These are phyloP conservation scores for Collichthys lucidus DNA, from an alignment of 2,113 vertebrate species.

Conservation along the genomic window DNA sequence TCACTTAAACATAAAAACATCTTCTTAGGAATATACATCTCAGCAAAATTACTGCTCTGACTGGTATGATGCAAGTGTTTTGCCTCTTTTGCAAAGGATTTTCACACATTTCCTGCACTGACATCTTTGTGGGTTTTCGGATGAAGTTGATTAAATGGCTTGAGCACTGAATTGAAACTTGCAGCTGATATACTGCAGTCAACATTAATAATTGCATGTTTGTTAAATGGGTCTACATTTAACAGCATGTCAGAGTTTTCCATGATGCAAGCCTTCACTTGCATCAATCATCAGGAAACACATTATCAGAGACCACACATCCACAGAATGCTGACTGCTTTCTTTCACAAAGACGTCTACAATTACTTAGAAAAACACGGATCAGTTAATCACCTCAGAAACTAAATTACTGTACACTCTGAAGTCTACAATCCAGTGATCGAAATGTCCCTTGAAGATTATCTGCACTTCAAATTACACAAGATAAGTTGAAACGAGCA, in stretches of 20 bases:
- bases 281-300: constrained; percentile 43
- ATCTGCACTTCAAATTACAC: constrained; percentile 2
- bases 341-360: constrained; percentile 4
- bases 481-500: not conserved
- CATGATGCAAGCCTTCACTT: constrained; percentile 29
- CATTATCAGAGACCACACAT: constrained; percentile 38
- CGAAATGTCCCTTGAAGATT: constrained; percentile 14
- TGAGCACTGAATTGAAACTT: constrained; percentile 43
- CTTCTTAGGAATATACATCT: constrained; percentile 26
- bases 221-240: constrained; percentile 62
- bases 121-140: constrained; percentile 51
- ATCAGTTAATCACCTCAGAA: constrained; percentile 42
- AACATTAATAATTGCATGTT: constrained; percentile 58
- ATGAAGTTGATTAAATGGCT: constrained; percentile 53
- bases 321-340: constrained; percentile 7
- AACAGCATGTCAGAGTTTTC: constrained; percentile 30
- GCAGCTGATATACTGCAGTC: constrained; percentile 47
- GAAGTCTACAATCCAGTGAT: constrained; percentile 15
- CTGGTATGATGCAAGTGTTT: constrained; percentile 62
- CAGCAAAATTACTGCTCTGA: constrained; percentile 50
- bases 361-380: constrained; percentile 14
- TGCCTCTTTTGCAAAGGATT: constrained; percentile 47
- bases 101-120: constrained; percentile 45
- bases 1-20: constrained; percentile 52
- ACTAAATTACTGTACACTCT: constrained; percentile 9